Evolutionary conservation across 2,888 invertebrate species (phyloP), one percentile per base, ranked within the genome.

Genomic region (Chrysolina americana): DNA sequence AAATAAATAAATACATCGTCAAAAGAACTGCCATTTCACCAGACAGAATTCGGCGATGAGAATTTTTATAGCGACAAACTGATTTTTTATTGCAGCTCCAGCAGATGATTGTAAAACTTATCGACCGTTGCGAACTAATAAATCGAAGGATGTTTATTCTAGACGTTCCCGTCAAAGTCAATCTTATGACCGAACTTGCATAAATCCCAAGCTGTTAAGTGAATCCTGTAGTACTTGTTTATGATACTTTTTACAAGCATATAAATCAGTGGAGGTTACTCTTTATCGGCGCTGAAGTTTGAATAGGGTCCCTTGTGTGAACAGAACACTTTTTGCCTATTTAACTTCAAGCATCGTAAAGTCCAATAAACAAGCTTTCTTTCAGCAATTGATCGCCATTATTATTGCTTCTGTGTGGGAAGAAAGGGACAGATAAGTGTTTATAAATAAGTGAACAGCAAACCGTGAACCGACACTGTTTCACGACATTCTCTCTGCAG

Each of bases 141-240:
- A 72, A 72, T 59, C 41, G 21, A 23, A 72, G 72, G 72, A 72
- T 72, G 72, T 72, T 72, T 72, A 72, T 68, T 63, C 66, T 68
- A 62, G 41, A 71, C 62, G 66, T 62, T 66, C 59, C 36, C 41
- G 71, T 66, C 71, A 44, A 66, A 70, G 63, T 64, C 23, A 50
- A 59, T 28, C 44, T 68, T 68, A 48, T 19, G 48, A 72, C 68
- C 41, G 2, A 21, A 65, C 62, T 68, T 68, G 62, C 65, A 66
- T 72, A 62, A 68, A 68, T 62, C 28, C 36, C 10, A 59, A 59
- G 36, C 59, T n/a, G 28, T 48, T 47, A 48, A 68, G 56, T 68
- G 50, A 68, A 47, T 68, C 44, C 41, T 50, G 48, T 48, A 47
- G 48, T 47, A n/a, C 15, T 50, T 41, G 56, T 71, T 71, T 65